phyloP scores from a whole-genome alignment of 2,797 vertebrate genomes.

The Squalus acanthias region DNA sequence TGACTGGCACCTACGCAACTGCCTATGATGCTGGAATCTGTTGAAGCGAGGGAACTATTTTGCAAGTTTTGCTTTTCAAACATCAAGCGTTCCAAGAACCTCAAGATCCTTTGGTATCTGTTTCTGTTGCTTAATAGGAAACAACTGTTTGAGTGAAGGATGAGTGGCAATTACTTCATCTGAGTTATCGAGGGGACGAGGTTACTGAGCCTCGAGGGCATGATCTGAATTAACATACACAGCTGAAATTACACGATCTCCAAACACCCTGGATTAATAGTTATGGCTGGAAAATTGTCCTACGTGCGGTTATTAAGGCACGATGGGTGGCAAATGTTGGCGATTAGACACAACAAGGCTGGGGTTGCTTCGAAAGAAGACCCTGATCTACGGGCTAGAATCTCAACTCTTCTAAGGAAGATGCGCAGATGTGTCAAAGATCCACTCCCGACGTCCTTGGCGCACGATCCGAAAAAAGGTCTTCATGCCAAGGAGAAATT shows the following conservation, averaged over 20 bases:
- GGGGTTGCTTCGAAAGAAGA: background rate
- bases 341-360: background rate
- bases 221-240: background rate
- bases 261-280: background rate
- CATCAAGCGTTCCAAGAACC: background rate
- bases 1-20: background rate
- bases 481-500: background rate
- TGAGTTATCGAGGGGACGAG: background rate
- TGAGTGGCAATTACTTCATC: background rate
- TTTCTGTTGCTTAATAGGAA: background rate
- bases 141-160: background rate
- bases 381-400: background rate
- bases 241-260: background rate
- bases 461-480: background rate
- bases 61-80: background rate
- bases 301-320: background rate
- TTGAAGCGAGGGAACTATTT: background rate
- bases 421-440: background rate
- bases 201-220: background rate
- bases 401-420: background rate
- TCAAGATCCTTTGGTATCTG: background rate
- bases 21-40: background rate
- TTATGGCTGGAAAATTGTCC: background rate
- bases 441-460: background rate
- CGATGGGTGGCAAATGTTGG: background rate